Conservation (phyloP, 2,113 vertebrate genomes). For the Ibidorhyncha struthersii region DNA sequence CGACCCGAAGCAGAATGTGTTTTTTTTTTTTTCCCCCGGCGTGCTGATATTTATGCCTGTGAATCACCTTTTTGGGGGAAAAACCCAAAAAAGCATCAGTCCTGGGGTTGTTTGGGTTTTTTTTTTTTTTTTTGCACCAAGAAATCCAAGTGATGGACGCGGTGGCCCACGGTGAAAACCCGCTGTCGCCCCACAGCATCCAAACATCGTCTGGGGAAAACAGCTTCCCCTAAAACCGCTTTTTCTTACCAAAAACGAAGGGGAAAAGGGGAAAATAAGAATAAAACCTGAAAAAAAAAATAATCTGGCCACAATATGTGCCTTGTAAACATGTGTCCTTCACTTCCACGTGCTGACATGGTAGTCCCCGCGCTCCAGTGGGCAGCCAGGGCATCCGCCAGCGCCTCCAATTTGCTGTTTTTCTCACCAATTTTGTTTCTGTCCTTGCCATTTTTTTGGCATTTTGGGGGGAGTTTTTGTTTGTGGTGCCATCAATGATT, state of each 20-base stretch:
- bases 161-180: neutral
- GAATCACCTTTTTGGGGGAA: neutral
- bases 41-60: neutral
- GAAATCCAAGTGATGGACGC: neutral
- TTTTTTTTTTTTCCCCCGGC: neutral
- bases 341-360: neutral
- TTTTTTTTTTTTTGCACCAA: neutral
- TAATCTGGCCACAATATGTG: constrained; percentile 68
- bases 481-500: neutral
- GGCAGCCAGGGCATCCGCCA: neutral
- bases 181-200: neutral
- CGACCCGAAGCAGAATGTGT: neutral
- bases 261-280: neutral
- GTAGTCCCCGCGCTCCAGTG: neutral
- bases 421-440: neutral
- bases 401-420: neutral
- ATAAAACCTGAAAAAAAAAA: neutral
- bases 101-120: neutral
- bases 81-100: constrained; percentile 21
- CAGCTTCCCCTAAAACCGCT: constrained; percentile 31
- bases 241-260: constrained; percentile 21
- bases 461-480: neutral
- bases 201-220: neutral
- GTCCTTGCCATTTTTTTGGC: neutral
- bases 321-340: constrained; percentile 74